These are phyloP conservation scores for Trematomus bernacchii DNA, from an alignment of 2,797 vertebrate species.

Conservation along the genomic window DNA sequence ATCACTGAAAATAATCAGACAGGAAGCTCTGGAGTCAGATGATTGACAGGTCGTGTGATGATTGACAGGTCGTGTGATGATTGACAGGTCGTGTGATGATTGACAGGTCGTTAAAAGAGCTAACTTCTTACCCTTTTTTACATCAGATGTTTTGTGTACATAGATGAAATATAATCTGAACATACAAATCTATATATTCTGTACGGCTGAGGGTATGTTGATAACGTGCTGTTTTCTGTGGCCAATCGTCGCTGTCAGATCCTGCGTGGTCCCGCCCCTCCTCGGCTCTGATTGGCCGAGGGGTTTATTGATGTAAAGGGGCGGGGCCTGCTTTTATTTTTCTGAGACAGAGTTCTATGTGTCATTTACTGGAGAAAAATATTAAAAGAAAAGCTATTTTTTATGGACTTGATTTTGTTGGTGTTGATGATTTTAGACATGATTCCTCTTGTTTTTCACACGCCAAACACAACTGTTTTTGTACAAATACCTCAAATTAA, in stretches of 20 bases:
- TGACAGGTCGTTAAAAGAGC: neutral
- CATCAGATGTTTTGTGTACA: constrained; percentile 67
- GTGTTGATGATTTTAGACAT: neutral
- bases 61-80: neutral
- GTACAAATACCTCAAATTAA: no score
- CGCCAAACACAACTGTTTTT: no score
- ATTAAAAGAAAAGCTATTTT: constrained; percentile 82
- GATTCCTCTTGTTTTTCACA: neutral
- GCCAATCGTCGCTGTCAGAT: constrained; percentile 65
- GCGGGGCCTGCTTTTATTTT: constrained; percentile 82
- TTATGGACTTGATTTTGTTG: constrained; percentile 74
- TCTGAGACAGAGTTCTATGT: constrained; percentile 69
- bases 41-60: neutral
- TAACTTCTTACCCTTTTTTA: constrained; percentile 44
- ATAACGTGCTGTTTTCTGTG: constrained; percentile 49
- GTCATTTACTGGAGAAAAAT: constrained; percentile 76
- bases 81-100: neutral
- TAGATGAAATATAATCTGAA: constrained; percentile 37
- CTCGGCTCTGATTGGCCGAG: constrained; percentile 66
- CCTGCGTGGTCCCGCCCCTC: constrained; percentile 74
- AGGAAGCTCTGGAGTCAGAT: constrained; percentile 2
- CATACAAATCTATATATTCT: constrained; percentile 42
- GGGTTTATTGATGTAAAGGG: constrained; percentile 85
- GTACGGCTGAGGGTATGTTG: constrained; percentile 36
- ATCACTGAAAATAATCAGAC: constrained; percentile 1